Evolutionary conservation across 2,888 invertebrate genomes (phyloP).

Genomic region (Tuberolachnus salignus): DNA sequence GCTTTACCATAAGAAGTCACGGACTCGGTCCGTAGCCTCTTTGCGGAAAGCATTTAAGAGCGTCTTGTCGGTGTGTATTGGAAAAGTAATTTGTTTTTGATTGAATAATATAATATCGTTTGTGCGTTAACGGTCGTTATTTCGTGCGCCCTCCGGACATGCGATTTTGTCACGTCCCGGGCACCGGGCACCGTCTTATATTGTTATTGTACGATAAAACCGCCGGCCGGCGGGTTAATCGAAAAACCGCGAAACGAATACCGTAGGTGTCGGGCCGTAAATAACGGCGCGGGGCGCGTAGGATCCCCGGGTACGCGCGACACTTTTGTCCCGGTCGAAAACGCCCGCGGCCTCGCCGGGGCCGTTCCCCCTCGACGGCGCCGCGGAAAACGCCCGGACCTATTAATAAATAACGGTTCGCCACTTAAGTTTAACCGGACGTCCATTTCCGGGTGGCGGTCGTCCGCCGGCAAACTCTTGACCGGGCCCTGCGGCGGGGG

Average conservation of each 20-base stretch:
- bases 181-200: too few relatives aligned
- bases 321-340: neutral
- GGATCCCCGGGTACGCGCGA: constrained; percentile 10
- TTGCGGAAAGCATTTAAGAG: too few relatives aligned
- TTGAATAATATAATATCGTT: too few relatives aligned
- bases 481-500: neutral
- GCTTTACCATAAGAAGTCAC: too few relatives aligned
- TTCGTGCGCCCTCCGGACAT: too few relatives aligned
- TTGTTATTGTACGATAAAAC: too few relatives aligned
- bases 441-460: constrained; percentile 22
- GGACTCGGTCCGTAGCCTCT: too few relatives aligned
- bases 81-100: too few relatives aligned
- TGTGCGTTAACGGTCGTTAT: too few relatives aligned
- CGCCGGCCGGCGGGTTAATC: neutral
- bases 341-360: neutral
- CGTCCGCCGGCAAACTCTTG: constrained; percentile 25
- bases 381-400: neutral
- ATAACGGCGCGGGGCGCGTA: neutral
- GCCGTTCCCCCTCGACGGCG: neutral
- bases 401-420: constrained; percentile 54
- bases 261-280: constrained; percentile 29
- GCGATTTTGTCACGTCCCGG: too few relatives aligned
- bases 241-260: neutral
- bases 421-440: constrained; percentile 54
- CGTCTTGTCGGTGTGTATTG: too few relatives aligned